These are phyloP conservation scores for Sapajus apella DNA, from an alignment of 2,113 vertebrate genomes.

Conservation along the genomic window DNA sequence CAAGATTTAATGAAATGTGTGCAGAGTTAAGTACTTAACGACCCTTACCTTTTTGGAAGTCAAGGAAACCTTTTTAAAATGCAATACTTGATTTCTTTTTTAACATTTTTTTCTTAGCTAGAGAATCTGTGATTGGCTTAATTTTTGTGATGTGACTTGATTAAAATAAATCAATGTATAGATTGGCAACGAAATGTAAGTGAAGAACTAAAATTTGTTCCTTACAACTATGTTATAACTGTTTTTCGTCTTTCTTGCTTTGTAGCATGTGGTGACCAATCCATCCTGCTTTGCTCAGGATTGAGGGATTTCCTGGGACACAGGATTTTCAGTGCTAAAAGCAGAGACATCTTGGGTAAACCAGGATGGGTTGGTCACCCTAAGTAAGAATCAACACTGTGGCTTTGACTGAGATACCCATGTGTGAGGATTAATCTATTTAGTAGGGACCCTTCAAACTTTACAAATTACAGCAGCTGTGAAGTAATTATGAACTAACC, in stretches of 20 bases:
- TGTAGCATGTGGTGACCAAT: neutral
- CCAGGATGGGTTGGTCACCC: neutral
- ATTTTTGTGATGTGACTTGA: neutral
- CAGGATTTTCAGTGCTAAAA: neutral
- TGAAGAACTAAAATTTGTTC: neutral
- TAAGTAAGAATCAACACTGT: neutral
- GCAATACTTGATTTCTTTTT: constrained; percentile 87
- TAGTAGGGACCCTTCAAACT: neutral
- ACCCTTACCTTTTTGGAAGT: constrained; percentile 84
- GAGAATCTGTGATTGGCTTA: neutral
- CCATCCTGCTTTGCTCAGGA: neutral
- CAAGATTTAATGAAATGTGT: constrained; percentile 71
- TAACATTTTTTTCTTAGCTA: neutral
- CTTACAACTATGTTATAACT: neutral
- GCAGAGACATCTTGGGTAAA: neutral
- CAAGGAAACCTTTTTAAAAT: constrained; percentile 85
- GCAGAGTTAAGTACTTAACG: constrained; percentile 65
- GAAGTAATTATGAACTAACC: neutral
- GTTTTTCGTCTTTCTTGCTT: neutral
- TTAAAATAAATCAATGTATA: neutral
- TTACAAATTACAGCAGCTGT: neutral
- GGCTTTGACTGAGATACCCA: neutral
- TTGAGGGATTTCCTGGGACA: neutral
- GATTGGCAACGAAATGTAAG: neutral
- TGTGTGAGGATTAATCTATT: neutral